Conservation (phyloP, 1,140 invertebrate genomes). For the Agraylea sexmaculata region DNA sequence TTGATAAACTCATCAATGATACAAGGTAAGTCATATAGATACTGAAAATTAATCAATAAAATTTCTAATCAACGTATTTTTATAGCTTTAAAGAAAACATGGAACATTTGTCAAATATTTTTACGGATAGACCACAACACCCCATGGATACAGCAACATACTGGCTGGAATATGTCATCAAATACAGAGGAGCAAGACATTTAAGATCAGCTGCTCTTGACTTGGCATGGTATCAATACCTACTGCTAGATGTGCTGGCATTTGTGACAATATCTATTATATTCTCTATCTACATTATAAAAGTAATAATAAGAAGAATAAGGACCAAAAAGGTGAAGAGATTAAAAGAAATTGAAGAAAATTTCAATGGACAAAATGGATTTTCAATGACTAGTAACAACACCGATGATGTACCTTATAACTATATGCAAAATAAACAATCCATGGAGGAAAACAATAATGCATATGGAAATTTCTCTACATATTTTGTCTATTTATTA, state of each 20-base stretch:
- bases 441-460: no score
- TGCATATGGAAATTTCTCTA: no score
- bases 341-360: no score
- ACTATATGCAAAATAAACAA: no score
- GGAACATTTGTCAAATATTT: constrained; percentile 26
- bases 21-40: constrained; percentile 29
- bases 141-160: constrained; percentile 37
- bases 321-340: no score
- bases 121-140: constrained; percentile 34
- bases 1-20: constrained; percentile 33
- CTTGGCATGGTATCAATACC: constrained; percentile 45
- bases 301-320: no score
- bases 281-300: no score
- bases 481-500: no score
- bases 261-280: constrained; percentile 8
- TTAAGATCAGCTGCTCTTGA: constrained; percentile 38
- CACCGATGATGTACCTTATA: no score
- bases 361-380: no score
- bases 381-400: no score
- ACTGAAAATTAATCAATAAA: background rate
- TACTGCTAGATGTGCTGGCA: constrained; percentile 41
- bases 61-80: constrained; percentile 3
- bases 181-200: constrained; percentile 43
- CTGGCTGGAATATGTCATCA: constrained; percentile 46
- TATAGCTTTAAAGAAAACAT: constrained; percentile 25